Percentiles rank a stretch among this genome's conserved stretches.
These are phyloP conservation scores for Centropus unirufus DNA, from an alignment of 2,113 vertebrate species.

Conservation along the genomic window DNA sequence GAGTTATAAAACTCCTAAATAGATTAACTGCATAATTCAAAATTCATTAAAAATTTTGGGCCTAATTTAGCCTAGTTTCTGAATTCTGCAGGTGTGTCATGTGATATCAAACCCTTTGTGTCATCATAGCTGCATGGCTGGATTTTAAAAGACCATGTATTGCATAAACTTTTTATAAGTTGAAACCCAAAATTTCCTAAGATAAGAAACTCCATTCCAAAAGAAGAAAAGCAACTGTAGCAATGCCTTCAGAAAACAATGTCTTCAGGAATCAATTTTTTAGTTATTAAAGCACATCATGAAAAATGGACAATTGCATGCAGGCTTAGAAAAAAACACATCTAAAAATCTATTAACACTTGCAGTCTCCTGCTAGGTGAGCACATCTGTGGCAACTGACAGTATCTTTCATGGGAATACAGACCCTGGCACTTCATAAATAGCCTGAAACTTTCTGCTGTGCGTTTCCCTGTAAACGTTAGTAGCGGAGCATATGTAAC, in stretches of 20 bases:
- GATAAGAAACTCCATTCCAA: neutral
- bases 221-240: neutral
- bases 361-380: neutral
- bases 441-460: neutral
- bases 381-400: neutral
- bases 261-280: fast-evolving
- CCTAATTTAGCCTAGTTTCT: constrained; percentile 68
- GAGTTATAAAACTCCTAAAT: constrained; percentile 69
- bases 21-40: constrained; percentile 75
- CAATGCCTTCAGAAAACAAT: fast-evolving
- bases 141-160: neutral
- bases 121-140: neutral
- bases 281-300: neutral
- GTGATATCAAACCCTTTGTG: constrained; percentile 13
- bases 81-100: constrained; percentile 54
- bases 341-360: neutral
- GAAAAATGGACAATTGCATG: neutral
- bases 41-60: constrained; percentile 70
- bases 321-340: neutral
- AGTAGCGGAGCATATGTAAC: neutral
- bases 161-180: neutral
- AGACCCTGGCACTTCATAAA: neutral
- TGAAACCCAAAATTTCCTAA: neutral
- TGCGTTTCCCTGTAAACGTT: neutral
- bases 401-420: neutral